phyloP scores from a whole-genome alignment of 30 jellyfish, hydroid and myxozoan genomes.

The Chrysaora quinquecirrha region DNA sequence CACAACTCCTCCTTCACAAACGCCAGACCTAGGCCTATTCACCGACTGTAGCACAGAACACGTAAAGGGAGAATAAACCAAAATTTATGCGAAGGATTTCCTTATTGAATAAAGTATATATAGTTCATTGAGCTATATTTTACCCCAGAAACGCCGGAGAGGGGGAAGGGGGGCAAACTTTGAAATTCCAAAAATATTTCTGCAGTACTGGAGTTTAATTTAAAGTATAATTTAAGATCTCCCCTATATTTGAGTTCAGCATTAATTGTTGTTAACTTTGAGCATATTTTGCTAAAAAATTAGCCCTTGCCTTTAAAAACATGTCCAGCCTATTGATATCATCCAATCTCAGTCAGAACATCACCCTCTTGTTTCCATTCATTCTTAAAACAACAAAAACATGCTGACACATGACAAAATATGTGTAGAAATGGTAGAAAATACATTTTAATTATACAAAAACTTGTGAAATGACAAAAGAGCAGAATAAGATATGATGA shows the following conservation, averaged over 20 bases:
- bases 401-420: neutral
- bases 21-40: too few species aligned
- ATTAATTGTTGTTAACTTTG: neutral
- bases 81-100: too few species aligned
- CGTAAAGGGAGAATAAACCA: too few species aligned
- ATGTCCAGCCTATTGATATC: conserved; percentile 2
- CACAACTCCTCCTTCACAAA: too few species aligned
- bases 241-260: conserved; percentile 1
- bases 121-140: too few species aligned
- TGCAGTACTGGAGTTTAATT: too few species aligned
- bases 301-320: neutral
- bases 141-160: too few species aligned
- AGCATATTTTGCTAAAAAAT: neutral
- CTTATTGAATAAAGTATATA: too few species aligned
- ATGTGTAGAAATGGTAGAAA: neutral
- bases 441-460: neutral
- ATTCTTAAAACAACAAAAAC: neutral
- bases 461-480: neutral
- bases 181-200: too few species aligned
- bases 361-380: conserved; percentile 4
- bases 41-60: too few species aligned
- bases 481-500: neutral
- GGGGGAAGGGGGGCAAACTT: too few species aligned
- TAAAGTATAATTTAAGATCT: neutral
- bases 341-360: neutral